Percentiles rank a stretch among this genome's conserved stretches.
phyloP scores from a whole-genome alignment of 2,113 vertebrate species.

The Eira barbara region DNA sequence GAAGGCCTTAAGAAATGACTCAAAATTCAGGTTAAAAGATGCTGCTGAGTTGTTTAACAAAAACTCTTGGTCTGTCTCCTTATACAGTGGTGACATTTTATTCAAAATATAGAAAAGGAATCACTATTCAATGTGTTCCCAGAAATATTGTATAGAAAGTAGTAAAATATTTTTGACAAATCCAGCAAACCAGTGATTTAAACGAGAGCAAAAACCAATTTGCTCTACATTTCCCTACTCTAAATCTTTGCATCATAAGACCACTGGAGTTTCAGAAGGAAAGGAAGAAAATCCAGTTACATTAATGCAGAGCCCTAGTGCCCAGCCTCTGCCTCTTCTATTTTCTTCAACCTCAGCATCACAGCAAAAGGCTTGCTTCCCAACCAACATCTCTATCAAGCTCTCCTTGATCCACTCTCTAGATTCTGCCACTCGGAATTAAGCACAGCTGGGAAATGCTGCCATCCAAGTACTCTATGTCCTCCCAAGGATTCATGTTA shows the following conservation, averaged over 20 bases:
- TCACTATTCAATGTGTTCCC: neutral
- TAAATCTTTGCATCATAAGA: neutral
- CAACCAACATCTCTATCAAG: neutral
- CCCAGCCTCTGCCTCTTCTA: neutral
- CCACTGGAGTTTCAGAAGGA: neutral
- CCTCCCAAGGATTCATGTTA: neutral
- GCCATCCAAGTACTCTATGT: neutral
- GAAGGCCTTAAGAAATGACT: neutral
- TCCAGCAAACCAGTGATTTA: neutral
- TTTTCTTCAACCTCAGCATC: neutral
- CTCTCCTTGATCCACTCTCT: neutral
- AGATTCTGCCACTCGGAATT: neutral
- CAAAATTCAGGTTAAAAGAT: constrained; percentile 13
- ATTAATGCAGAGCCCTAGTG: neutral
- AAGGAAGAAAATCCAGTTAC: neutral
- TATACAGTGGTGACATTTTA: neutral
- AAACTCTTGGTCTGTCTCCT: constrained; percentile 19
- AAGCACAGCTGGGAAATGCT: neutral
- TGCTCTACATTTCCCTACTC: neutral
- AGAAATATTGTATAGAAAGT: neutral
- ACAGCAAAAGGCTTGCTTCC: neutral
- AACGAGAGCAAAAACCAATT: neutral
- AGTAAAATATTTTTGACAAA: constrained; percentile 25
- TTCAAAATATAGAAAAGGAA: neutral
- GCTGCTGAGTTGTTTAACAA: neutral